A percentile compares a stretch with the other conserved stretches of the same genome.
These are phyloP conservation scores for Phaedon cochleariae DNA, from an alignment of 2,888 invertebrate species.

Conservation along the genomic window DNA sequence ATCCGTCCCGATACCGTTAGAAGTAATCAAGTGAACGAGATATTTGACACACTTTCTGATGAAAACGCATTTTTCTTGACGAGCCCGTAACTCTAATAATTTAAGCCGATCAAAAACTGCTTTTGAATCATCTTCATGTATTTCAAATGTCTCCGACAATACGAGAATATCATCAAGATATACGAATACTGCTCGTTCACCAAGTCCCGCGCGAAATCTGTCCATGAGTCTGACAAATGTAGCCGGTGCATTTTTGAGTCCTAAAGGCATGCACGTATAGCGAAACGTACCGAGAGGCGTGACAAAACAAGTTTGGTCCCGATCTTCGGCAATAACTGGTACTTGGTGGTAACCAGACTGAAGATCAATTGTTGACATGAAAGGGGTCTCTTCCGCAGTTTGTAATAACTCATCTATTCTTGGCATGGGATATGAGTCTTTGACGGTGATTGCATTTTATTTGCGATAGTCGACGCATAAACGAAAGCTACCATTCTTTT, in stretches of 20 bases:
- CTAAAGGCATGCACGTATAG: conserved; percentile 35
- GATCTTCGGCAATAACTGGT: conserved; percentile 9
- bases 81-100: background rate
- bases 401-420: too few species aligned
- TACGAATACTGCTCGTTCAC: conserved; percentile 29
- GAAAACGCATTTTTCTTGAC: conserved; percentile 33
- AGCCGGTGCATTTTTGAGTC: too few species aligned
- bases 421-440: too few species aligned
- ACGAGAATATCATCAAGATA: conserved; percentile 33
- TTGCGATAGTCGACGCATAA: background rate
- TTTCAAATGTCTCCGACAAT: conserved; percentile 34
- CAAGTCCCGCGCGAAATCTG: conserved; percentile 29
- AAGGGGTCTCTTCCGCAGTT: background rate
- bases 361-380: conserved; percentile 18
- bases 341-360: conserved; percentile 23
- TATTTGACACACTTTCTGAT: conserved; percentile 26
- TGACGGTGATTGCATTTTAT: background rate
- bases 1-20: conserved; percentile 31
- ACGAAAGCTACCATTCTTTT: too few species aligned
- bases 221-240: conserved; percentile 37
- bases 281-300: conserved; percentile 20
- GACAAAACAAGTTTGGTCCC: conserved; percentile 22
- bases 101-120: conserved; percentile 26
- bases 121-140: conserved; percentile 40
- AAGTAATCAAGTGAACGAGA: conserved; percentile 30